Conservation (phyloP, 1,140 invertebrate genomes). For the Drosophila elegans region DNA sequence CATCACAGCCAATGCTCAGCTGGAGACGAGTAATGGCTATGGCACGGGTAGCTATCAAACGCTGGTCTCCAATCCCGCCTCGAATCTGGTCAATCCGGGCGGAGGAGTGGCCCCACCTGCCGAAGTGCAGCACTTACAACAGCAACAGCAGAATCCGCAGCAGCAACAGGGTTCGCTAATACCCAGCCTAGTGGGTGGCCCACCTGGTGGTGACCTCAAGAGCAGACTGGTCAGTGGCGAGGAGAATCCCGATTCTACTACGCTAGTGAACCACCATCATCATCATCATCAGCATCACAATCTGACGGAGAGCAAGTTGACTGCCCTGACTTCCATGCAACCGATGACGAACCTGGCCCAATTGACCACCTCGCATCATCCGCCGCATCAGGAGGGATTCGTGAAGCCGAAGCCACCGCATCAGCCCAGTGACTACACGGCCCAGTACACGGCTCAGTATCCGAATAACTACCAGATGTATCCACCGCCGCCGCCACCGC, state of each 20-base stretch:
- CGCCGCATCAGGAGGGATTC: constrained; percentile 73
- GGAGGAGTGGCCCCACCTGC: constrained; percentile 5
- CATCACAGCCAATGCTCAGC: constrained; percentile 41
- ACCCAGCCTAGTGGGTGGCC: not conserved
- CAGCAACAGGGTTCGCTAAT: constrained; percentile 14
- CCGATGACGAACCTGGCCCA: constrained; percentile 79
- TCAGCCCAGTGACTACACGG: constrained; percentile 72
- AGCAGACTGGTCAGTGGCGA: constrained; percentile 78
- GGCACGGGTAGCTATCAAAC: constrained; percentile 60
- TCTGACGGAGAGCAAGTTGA: constrained; percentile 77
- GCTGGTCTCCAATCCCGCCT: constrained; percentile 47
- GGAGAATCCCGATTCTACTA: constrained; percentile 84
- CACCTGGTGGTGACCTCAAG: constrained; percentile 71
- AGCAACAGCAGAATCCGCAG: constrained; percentile 13
- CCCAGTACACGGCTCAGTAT: constrained; percentile 77
- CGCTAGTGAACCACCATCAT: constrained; percentile 77
- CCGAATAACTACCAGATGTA: constrained; percentile 85
- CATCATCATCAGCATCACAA: constrained; percentile 57
- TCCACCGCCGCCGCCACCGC: constrained; percentile 77
- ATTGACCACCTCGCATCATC: constrained; percentile 55
- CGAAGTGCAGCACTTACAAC: constrained; percentile 50
- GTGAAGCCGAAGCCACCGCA: constrained; percentile 82
- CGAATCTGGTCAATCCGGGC: constrained; percentile 32
- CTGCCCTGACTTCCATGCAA: constrained; percentile 79
- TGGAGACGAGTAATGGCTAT: constrained; percentile 68